Evolutionary conservation across 2,113 vertebrate species (phyloP), one percentile per base, ranked within the genome.

Genomic region (Bambusicola thoracicus): DNA sequence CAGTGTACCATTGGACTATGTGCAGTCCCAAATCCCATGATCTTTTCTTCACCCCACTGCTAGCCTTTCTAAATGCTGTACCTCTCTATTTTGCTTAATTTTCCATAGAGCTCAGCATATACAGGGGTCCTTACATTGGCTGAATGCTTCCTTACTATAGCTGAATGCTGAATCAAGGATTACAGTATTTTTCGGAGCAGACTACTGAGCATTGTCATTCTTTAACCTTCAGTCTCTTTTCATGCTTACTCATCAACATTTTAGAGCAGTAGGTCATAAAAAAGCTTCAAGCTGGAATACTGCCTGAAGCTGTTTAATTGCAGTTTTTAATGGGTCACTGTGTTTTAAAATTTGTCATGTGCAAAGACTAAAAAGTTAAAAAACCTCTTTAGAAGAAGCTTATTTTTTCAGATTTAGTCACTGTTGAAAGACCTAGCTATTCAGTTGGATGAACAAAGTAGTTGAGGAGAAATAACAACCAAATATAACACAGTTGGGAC

Each of bases 181-280:
- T 69, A 32, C 83, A 79, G 6, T 9, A 32, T 77, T 88, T 94
- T 94, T 89, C 34, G 22, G 17, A 78, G 25, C 38, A 93, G 25
- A 51, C 3, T 70, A 9, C 38, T 65, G 73, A 84, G 15, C 43
- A 55, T 10, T 84, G 30, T 78, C 25, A 66, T 84, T 92, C 59
- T 96, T 91, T 93, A 92, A 91, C 91, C 88, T 94, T 95, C 83
- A 85, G 41, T 46, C 59, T 92, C 65, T 93, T 94, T 85, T 79
- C 61, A 43, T 91, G 79, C 56, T 92, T 95, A 74, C 16, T 79
- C 55, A 55, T 89, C 67, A 80, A 61, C 13, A 82, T 89, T 94
- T 76, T 62, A 85, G n/a, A 86, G 65, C 40, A 77, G 59, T 76
- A 94, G 58, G 89, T 85, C 70, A 92, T 62, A 65, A 67, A 87